Percentiles rank a stretch among this genome's conserved stretches.
Conservation (phyloP, 23 tunicate species). For the Botrylloides violaceus region DNA sequence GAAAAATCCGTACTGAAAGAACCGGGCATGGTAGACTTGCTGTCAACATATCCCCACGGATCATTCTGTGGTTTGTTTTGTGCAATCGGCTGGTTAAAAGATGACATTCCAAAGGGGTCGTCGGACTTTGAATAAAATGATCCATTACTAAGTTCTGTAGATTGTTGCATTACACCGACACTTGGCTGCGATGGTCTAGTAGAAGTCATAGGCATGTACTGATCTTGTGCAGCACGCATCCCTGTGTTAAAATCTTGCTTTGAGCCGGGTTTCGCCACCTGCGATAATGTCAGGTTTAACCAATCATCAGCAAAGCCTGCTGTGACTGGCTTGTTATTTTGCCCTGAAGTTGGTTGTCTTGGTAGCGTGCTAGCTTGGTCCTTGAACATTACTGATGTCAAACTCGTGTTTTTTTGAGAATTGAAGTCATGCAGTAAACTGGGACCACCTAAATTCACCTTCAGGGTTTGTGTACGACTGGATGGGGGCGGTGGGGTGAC, state of each 20-base stretch:
- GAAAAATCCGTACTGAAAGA: conserved; percentile 26
- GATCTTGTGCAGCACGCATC: neutral
- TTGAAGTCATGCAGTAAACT: neutral
- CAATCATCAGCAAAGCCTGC: neutral
- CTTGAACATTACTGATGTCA: too few species aligned
- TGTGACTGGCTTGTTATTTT: neutral
- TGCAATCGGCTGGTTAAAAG: too few species aligned
- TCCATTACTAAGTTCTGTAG: neutral
- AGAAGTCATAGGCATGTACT: neutral
- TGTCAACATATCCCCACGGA: neutral
- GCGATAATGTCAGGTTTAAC: neutral
- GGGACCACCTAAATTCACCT: neutral
- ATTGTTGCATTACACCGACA: neutral
- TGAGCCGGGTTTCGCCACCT: neutral
- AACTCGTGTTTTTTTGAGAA: neutral
- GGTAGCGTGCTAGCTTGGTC: too few species aligned
- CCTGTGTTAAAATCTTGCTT: neutral
- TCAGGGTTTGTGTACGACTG: neutral
- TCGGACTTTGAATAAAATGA: neutral
- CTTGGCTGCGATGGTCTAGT: neutral
- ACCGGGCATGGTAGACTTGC: neutral
- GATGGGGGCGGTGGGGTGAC: neutral
- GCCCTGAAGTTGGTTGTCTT: neutral
- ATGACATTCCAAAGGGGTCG: neutral
- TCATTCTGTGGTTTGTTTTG: neutral